Evolutionary conservation across 37 sponge, comb jelly and placozoan genomes (phyloP), one percentile per base, ranked within the genome.

Genomic region (Mnemiopsis leidyi): DNA sequence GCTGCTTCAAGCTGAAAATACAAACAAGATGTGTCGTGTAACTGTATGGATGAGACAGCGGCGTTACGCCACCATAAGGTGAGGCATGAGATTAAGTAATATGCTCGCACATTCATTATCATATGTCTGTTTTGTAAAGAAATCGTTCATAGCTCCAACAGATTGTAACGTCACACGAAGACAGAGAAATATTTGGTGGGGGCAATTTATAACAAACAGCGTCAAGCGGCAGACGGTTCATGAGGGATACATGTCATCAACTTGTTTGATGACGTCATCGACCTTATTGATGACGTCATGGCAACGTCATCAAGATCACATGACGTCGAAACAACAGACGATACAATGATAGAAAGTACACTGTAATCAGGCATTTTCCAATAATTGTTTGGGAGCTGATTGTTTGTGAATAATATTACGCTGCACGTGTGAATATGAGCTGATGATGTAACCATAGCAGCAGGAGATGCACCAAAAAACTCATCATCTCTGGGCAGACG

Each of bases 371-470:
- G 61, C 61, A 48, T 48, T 5, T 48, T 48, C 61, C 61, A 48
- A 13, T 48, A 48, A 48, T 48, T 48, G 61, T 48, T 48, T 48
- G n/a, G n/a, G n/a, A n/a, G n/a, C n/a, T n/a, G n/a, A n/a, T n/a
- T n/a, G n/a, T n/a, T n/a, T n/a, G n/a, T n/a, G n/a, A n/a, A n/a
- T n/a, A n/a, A n/a, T n/a, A n/a, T n/a, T n/a, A n/a, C n/a, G n/a
- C n/a, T n/a, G n/a, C n/a, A n/a, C n/a, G n/a, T n/a, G n/a, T n/a
- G n/a, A n/a, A n/a, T n/a, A n/a, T n/a, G n/a, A n/a, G 13, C 61
- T 48, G 61, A 48, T 48, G 5, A 48, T 48, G 61, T 77, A 34
- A 32, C 79, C 79, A 77, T 77, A 77, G 79, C 79, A 77, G 79
- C 79, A 77, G 36, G 79, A 32, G 9, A 77, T 77, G 79, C 79